Evolutionary conservation across 2,113 vertebrate species (phyloP).

Genomic region (Lepus europaeus): DNA sequence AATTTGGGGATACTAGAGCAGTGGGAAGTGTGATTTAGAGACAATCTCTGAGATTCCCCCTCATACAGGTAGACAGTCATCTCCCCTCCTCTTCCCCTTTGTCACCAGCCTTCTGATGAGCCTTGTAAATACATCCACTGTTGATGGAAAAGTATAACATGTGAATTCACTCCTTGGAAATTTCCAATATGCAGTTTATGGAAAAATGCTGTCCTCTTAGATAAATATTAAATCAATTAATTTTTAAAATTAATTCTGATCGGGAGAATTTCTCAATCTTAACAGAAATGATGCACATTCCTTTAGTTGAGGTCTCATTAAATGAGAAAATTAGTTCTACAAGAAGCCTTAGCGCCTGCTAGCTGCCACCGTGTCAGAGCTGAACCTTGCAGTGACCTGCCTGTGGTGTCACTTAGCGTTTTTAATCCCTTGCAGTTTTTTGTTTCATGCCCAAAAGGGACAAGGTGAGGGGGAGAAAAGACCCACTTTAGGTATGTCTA

Average conservation of each 20-base stretch:
- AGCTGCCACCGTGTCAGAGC: background rate
- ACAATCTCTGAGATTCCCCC: fast-evolving
- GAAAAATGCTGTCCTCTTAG: background rate
- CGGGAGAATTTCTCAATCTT: constrained; percentile 2
- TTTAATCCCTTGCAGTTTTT: background rate
- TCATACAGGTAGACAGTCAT: background rate
- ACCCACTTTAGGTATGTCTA: background rate
- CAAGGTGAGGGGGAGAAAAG: fast-evolving
- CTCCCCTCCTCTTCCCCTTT: background rate
- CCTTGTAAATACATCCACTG: background rate
- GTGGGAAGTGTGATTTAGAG: background rate
- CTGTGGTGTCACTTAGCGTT: background rate
- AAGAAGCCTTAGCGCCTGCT: background rate
- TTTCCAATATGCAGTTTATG: background rate
- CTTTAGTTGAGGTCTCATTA: background rate
- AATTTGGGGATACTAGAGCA: background rate
- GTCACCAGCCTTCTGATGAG: background rate
- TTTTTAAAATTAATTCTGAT: background rate
- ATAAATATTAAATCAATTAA: background rate
- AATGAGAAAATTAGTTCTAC: background rate
- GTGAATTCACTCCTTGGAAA: background rate
- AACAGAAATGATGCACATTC: background rate
- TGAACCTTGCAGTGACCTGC: background rate
- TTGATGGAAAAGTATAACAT: background rate
- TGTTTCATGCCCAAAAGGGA: background rate